These are phyloP conservation scores for Sebastes hubbsi DNA, from an alignment of 2,797 vertebrate species.

Conservation along the genomic window DNA sequence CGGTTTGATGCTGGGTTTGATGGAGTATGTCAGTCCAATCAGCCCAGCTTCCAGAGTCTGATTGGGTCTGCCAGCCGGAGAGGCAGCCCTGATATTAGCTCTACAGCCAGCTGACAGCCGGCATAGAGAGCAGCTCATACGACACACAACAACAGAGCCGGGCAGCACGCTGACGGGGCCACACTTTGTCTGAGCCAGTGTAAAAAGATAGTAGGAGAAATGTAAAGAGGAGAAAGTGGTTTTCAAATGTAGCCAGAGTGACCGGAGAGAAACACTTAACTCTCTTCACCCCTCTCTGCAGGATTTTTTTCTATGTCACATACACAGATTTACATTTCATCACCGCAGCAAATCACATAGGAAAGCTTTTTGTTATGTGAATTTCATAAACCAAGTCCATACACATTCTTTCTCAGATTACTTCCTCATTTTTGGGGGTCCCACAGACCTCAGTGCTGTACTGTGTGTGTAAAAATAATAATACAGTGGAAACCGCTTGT, in stretches of 20 bases:
- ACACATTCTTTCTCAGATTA: background rate
- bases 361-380: background rate
- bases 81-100: conserved; percentile 85
- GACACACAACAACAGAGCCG: conserved; percentile 69
- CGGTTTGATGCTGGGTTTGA: conserved; percentile 81
- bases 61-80: conserved; percentile 84
- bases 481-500: too few relatives aligned
- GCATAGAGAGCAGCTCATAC: conserved; percentile 73
- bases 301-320: background rate
- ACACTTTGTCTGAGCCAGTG: conserved; percentile 64
- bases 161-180: conserved; percentile 57
- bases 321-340: background rate
- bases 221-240: conserved; percentile 51
- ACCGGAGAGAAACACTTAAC: conserved; percentile 26
- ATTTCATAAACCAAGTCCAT: background rate
- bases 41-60: conserved; percentile 83
- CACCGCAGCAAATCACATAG: background rate
- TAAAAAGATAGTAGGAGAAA: conserved; percentile 60
- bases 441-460: background rate
- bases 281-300: background rate
- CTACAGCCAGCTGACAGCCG: conserved; percentile 80
- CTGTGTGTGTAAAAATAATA: background rate
- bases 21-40: conserved; percentile 89
- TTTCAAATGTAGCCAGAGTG: conserved; percentile 32
- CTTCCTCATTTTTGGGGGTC: background rate